phyloP scores from a whole-genome alignment of 2,797 vertebrate species.

The Iguana delicatissima region DNA sequence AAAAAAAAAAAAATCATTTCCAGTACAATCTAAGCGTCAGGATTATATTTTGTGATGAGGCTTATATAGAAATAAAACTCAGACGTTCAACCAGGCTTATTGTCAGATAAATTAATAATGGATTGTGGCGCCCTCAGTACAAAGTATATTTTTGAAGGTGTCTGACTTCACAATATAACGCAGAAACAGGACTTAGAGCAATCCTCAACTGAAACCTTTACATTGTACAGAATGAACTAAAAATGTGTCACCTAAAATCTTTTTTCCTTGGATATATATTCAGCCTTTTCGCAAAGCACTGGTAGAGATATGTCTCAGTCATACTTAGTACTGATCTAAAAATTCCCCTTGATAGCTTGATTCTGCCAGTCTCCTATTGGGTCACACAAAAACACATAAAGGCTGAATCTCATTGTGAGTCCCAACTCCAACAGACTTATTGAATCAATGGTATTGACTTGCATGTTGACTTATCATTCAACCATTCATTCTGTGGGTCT shows the following conservation, averaged over 20 bases:
- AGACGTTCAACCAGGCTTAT: neutral
- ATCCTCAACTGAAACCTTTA: neutral
- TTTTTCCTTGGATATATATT: neutral
- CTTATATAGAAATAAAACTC: neutral
- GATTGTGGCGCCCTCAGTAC: neutral
- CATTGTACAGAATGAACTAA: neutral
- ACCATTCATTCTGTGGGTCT: too few species aligned
- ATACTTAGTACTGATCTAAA: neutral
- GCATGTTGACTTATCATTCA: too few species aligned
- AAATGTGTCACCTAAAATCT: neutral
- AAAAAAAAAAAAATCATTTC: too few species aligned
- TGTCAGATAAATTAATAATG: neutral
- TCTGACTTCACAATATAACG: neutral
- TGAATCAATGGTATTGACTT: too few species aligned
- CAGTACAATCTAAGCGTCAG: too few species aligned
- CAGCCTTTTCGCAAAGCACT: neutral
- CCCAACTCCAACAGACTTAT: too few species aligned
- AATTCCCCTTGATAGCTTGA: neutral
- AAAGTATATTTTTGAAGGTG: neutral
- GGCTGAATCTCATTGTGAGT: too few species aligned
- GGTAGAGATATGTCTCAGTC: too few species aligned
- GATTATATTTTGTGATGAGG: too few species aligned
- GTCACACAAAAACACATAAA: neutral
- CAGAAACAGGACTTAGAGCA: neutral
- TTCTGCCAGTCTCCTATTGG: neutral